These are phyloP conservation scores for Agapornis roseicollis DNA, from an alignment of 2,113 vertebrate genomes.

Conservation along the genomic window DNA sequence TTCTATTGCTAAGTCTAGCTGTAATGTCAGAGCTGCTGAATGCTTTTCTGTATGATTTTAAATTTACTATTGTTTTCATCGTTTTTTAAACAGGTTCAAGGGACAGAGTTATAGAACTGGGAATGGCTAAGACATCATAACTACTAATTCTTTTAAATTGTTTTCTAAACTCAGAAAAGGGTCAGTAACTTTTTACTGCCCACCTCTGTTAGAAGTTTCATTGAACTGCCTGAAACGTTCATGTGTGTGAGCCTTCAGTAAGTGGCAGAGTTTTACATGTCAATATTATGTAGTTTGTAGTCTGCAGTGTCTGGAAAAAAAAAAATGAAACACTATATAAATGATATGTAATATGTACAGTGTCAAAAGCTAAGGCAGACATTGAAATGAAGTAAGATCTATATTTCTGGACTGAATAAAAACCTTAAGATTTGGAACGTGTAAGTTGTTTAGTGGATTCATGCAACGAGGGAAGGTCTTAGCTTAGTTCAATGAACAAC, in stretches of 20 bases:
- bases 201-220: conserved; percentile 75
- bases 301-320: conserved; percentile 77
- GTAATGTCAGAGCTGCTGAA: conserved; percentile 63
- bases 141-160: conserved; percentile 78
- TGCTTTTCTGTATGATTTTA: conserved; percentile 70
- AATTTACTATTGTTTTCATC: conserved; percentile 73
- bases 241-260: conserved; percentile 78
- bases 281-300: conserved; percentile 79
- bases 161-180: conserved; percentile 78
- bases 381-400: conserved; percentile 74
- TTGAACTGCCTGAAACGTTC: conserved; percentile 79
- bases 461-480: conserved; percentile 61
- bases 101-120: conserved; percentile 81
- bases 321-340: conserved; percentile 77
- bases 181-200: conserved; percentile 76
- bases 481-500: conserved; percentile 65
- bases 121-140: conserved; percentile 82
- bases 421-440: conserved; percentile 69
- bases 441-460: conserved; percentile 73
- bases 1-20: conserved; percentile 64
- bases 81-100: conserved; percentile 83
- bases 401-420: conserved; percentile 78
- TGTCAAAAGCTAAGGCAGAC: conserved; percentile 77
- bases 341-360: conserved; percentile 78
- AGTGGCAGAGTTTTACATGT: conserved; percentile 77